phyloP scores from a whole-genome alignment of 2,888 invertebrate genomes.

The Allygus modestus region DNA sequence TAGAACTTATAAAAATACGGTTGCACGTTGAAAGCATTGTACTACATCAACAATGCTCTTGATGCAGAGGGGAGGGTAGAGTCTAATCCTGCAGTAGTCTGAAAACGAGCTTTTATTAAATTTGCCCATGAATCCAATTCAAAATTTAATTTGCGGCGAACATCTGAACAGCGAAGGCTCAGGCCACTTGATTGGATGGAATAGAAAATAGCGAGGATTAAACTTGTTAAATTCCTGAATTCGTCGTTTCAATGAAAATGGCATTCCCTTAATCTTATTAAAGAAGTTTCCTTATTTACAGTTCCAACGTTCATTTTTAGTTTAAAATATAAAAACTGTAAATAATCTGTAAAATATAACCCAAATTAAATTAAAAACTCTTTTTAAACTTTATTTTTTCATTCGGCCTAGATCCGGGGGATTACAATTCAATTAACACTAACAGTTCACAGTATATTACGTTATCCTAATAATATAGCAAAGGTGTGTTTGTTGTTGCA shows the following conservation, averaged over 20 bases:
- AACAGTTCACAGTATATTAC: too few species aligned
- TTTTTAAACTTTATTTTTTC: too few species aligned
- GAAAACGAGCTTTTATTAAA: slow-evolving; percentile 11
- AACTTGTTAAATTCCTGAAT: not conserved
- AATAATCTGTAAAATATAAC: too few species aligned
- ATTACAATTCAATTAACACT: too few species aligned
- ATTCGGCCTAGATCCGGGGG: too few species aligned
- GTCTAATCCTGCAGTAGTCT: not conserved
- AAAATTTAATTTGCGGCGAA: slow-evolving; percentile 29
- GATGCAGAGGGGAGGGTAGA: not conserved
- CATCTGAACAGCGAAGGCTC: not conserved
- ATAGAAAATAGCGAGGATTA: not conserved
- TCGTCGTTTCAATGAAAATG: not conserved
- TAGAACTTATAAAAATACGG: too few species aligned
- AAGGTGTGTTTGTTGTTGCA: too few species aligned
- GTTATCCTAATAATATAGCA: too few species aligned
- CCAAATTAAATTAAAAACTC: too few species aligned
- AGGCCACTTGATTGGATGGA: not conserved
- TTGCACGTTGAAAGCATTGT: too few species aligned
- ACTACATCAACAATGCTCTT: not conserved
- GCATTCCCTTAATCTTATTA: not conserved
- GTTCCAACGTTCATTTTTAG: too few species aligned
- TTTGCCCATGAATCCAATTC: slow-evolving; percentile 14
- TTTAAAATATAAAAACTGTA: too few species aligned
- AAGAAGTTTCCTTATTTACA: not conserved